Evolutionary conservation across 1,140 invertebrate genomes (phyloP), one percentile per base, ranked within the genome.

Genomic region (Procambarus clarkii): DNA sequence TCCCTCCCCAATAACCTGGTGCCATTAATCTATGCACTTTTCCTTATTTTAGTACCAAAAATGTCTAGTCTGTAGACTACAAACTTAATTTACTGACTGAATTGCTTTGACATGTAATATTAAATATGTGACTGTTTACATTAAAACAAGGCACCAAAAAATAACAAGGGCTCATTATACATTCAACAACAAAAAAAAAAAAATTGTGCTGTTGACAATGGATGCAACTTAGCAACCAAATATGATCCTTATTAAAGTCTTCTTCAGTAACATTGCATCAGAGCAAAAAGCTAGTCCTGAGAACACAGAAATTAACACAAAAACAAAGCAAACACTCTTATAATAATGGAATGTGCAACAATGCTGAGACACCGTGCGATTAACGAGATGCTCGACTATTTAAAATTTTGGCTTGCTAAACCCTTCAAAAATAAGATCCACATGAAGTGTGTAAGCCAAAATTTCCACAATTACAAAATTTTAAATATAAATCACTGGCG

Each of bases 191-290:
- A 4, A 11, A 54, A n/a, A 3, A 2, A 83, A 69, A 21, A 44
- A 69, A 46, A 69, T 83, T 83, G 81, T 83, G 81, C 81, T 46
- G 45, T 45, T 9, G 58, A 46, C 48, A 81, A 81, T 46, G 45
- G 54, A 46, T 69, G 11, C 15, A 54, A 44, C 58, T 24, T 54
- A 21, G 58, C 21, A 34, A 34, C 24, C 60, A 83, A n/a, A 18
- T 21, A 64, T 15, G 15, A 15, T 18, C 18, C 18, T 45, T 45
- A 21, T 21, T 18, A 44, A 34, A 8, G 24, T 7, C n/a, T 24
- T 74, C 24, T 74, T 34, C n/a, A 34, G n/a, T 74, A 74, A 74
- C 69, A 74, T 7, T 74, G n/a, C 15, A 74, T 7, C 11, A 34
- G 69, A 74, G 69, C 2, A 34, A 34, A 54, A 74, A 74, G 21